Evolutionary conservation across 2,888 invertebrate species (phyloP).

Genomic region (Eupithecia abbreviata): DNA sequence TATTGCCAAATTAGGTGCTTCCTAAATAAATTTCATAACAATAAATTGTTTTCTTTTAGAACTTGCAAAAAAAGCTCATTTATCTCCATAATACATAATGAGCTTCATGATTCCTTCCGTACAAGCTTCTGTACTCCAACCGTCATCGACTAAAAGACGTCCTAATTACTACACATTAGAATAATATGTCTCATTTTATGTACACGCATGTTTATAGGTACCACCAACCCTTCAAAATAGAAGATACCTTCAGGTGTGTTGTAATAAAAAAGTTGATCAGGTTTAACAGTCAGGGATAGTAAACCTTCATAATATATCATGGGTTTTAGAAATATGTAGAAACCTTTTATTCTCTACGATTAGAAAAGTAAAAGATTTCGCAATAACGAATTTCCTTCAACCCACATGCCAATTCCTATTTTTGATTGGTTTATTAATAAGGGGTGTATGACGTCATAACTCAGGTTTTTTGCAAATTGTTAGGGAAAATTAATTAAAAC

Average conservation of each 20-base stretch:
- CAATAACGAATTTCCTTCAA: not conserved
- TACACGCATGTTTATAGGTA: slow-evolving; percentile 12
- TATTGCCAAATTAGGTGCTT: too few species aligned
- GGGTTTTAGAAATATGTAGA: not conserved
- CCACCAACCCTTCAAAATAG: slow-evolving; percentile 11
- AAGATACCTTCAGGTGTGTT: not conserved
- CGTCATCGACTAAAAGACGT: slow-evolving; percentile 66
- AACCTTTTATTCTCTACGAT: not conserved
- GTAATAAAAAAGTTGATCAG: not conserved
- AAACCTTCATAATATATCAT: not conserved
- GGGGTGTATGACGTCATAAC: slow-evolving; percentile 60
- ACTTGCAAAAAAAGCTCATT: not conserved
- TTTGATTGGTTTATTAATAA: not conserved
- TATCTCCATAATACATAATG: slow-evolving; percentile 24
- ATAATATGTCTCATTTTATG: slow-evolving; percentile 69
- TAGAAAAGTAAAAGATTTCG: not conserved
- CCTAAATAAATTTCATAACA: too few species aligned
- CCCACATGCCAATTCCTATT: not conserved
- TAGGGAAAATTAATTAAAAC: slow-evolving; percentile 75
- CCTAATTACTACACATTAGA: slow-evolving; percentile 63
- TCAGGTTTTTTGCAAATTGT: slow-evolving; percentile 69
- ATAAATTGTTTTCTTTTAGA: not conserved
- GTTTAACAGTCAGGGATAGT: not conserved
- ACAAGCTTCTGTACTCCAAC: slow-evolving; percentile 73
- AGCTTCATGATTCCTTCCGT: slow-evolving; percentile 49